These are phyloP conservation scores for Erpobdella octoculata DNA, from an alignment of 2,888 invertebrate species.

Conservation along the genomic window DNA sequence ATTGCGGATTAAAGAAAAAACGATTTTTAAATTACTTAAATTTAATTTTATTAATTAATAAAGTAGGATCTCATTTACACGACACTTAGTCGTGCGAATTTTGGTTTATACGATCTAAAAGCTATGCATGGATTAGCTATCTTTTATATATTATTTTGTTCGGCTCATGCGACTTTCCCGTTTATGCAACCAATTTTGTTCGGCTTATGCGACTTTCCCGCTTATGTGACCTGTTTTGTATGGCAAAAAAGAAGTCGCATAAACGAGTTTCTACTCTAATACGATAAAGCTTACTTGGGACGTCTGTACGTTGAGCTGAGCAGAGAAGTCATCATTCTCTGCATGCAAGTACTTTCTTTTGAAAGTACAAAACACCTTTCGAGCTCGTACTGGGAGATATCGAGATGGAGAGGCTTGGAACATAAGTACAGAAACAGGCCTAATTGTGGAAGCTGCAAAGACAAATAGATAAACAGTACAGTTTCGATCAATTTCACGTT, in stretches of 20 bases:
- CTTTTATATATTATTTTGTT: too few species aligned
- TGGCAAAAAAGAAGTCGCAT: background rate
- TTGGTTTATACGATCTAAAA: too few species aligned
- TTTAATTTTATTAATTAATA: too few species aligned
- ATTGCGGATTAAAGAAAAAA: conserved; percentile 21
- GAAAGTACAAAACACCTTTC: conserved; percentile 59
- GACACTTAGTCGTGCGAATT: too few species aligned
- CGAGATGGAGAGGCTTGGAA: conserved; percentile 54
- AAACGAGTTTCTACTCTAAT: background rate
- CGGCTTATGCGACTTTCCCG: too few species aligned
- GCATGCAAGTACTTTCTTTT: conserved; percentile 56
- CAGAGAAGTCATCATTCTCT: conserved; percentile 58
- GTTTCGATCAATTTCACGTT: too few species aligned
- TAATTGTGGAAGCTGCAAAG: conserved; percentile 57
- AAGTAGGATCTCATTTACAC: too few species aligned
- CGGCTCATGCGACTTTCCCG: too few species aligned
- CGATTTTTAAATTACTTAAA: background rate
- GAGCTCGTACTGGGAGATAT: conserved; percentile 58
- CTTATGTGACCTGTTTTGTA: background rate
- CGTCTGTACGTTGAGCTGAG: conserved; percentile 53
- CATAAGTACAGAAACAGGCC: conserved; percentile 58
- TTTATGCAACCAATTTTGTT: too few species aligned
- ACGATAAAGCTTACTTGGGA: conserved; percentile 43
- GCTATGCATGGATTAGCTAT: too few species aligned
- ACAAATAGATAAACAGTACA: background rate